phyloP scores from a whole-genome alignment of 1,140 invertebrate species.

The Ceratina calcarata region DNA sequence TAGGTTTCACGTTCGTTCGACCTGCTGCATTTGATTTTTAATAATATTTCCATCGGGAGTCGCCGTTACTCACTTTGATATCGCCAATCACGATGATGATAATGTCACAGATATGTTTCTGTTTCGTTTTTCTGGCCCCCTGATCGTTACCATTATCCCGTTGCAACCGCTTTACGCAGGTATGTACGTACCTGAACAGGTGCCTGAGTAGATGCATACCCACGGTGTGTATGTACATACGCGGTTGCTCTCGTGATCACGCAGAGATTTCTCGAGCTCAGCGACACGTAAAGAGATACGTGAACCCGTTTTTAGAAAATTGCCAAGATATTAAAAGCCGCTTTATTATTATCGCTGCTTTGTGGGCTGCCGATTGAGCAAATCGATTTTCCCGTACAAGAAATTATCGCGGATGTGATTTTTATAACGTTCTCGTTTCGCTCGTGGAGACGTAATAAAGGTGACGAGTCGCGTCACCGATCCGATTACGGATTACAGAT shows the following conservation, averaged over 20 bases:
- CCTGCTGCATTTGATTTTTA: too few relatives aligned
- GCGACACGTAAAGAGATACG: slow-evolving; percentile 16
- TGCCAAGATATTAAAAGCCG: slow-evolving; percentile 45
- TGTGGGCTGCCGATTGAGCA: slow-evolving; percentile 35
- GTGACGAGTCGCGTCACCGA: background rate
- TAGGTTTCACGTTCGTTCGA: too few relatives aligned
- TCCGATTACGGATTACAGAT: background rate
- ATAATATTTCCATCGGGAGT: too few relatives aligned
- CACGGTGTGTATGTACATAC: background rate
- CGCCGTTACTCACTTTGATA: too few relatives aligned
- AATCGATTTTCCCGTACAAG: slow-evolving; percentile 33
- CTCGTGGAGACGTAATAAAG: too few relatives aligned
- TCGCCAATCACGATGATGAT: too few relatives aligned
- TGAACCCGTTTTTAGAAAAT: slow-evolving; percentile 41
- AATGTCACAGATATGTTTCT: too few relatives aligned
- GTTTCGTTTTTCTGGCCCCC: too few relatives aligned
- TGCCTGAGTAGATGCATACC: background rate
- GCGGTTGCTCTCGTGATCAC: background rate
- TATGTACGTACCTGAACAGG: too few relatives aligned
- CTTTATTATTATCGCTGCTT: slow-evolving; percentile 49
- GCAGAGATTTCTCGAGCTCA: slow-evolving; percentile 23
- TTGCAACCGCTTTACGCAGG: slow-evolving; percentile 1
- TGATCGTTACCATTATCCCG: background rate
- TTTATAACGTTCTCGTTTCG: slow-evolving; percentile 40
- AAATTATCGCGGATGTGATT: slow-evolving; percentile 30